A percentile compares a stretch with the other conserved stretches of the same genome.
These are phyloP conservation scores for Falco rusticolus DNA, from an alignment of 2,797 vertebrate genomes.

Conservation along the genomic window DNA sequence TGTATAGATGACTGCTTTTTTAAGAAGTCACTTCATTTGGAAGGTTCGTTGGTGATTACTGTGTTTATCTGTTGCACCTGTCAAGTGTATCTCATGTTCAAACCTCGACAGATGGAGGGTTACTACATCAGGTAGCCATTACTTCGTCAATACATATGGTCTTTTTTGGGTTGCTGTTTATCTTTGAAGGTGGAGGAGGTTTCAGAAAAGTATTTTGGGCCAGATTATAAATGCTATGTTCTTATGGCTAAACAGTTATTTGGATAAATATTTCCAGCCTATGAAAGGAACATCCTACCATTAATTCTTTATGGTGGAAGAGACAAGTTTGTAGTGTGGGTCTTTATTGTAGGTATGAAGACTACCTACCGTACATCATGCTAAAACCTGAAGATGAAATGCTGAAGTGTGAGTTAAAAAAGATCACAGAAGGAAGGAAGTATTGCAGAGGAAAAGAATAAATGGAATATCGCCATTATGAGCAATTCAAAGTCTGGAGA, in stretches of 20 bases:
- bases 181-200: not conserved
- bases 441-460: not conserved
- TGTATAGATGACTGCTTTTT: not conserved
- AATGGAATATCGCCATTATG: not conserved
- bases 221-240: not conserved
- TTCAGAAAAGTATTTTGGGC: not conserved
- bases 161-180: not conserved
- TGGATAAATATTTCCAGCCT: not conserved
- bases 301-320: not conserved
- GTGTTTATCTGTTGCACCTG: not conserved
- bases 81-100: not conserved
- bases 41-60: not conserved
- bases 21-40: not conserved
- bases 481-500: not conserved
- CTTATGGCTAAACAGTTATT: not conserved
- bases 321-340: not conserved
- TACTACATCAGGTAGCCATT: not conserved
- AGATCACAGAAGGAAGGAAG: not conserved
- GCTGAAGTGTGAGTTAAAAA: not conserved
- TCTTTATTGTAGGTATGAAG: not conserved
- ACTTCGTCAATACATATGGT: not conserved
- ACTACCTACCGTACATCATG: not conserved
- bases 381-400: not conserved
- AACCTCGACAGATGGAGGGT: not conserved
- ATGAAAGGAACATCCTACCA: not conserved